These are phyloP conservation scores for Hydrochoerus hydrochaeris DNA, from an alignment of 2,113 vertebrate genomes.

Conservation along the genomic window DNA sequence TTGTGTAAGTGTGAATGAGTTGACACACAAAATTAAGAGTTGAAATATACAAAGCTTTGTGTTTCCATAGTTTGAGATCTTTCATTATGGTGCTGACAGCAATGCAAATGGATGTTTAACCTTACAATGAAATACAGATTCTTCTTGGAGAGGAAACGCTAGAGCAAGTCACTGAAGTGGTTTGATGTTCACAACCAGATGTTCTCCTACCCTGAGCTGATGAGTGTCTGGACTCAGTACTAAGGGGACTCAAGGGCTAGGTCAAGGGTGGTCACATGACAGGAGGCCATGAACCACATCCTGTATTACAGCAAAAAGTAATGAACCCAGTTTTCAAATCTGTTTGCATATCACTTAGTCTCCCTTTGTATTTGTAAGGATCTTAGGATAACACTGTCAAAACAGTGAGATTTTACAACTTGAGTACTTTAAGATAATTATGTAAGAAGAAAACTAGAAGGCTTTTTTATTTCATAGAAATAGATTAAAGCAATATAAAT, in stretches of 20 bases:
- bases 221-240: slow-evolving; percentile 19
- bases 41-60: neutral
- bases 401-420: neutral
- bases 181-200: slow-evolving; percentile 37
- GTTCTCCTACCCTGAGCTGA: slow-evolving; percentile 45
- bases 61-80: slow-evolving; percentile 61
- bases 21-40: neutral
- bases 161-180: neutral
- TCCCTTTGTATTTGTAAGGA: neutral
- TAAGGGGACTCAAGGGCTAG: neutral
- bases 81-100: slow-evolving; percentile 60
- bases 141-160: slow-evolving; percentile 58
- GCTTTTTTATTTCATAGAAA: neutral
- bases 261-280: neutral
- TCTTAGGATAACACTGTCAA: neutral
- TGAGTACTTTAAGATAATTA: neutral
- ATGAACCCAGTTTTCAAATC: neutral
- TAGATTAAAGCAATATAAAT: neutral
- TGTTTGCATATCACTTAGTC: neutral
- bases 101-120: slow-evolving; percentile 63
- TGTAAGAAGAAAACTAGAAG: neutral
- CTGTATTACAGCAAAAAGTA: neutral
- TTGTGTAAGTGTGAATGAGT: neutral
- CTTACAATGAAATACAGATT: slow-evolving; percentile 43
- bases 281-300: neutral